Evolutionary conservation across 2,797 vertebrate species (phyloP).

Genomic region (Pangasius larnaudii): DNA sequence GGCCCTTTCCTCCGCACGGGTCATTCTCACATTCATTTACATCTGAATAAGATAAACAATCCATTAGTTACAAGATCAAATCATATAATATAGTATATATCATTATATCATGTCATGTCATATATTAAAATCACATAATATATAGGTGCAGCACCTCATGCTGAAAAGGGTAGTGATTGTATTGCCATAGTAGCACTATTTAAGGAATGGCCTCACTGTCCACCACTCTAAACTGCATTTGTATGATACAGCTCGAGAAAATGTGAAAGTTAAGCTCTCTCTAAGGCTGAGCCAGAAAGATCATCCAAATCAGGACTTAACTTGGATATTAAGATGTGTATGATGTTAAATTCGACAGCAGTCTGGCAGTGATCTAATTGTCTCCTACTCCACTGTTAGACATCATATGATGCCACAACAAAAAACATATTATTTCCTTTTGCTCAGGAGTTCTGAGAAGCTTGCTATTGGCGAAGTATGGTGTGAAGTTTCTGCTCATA

Average conservation of each 20-base stretch:
- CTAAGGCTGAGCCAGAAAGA: slow-evolving; percentile 48
- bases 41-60: slow-evolving; percentile 71
- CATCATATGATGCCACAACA: slow-evolving; percentile 62
- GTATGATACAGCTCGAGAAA: slow-evolving; percentile 22
- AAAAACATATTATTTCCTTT: slow-evolving; percentile 27
- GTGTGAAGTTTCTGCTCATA: background rate
- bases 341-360: slow-evolving; percentile 64
- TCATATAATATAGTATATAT: background rate
- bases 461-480: background rate
- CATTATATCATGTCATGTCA: background rate
- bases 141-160: background rate
- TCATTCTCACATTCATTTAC: slow-evolving; percentile 86
- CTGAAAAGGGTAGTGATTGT: background rate
- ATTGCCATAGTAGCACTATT: background rate
- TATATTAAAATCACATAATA: slow-evolving; percentile 2
- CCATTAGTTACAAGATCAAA: background rate
- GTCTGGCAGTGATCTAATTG: slow-evolving; percentile 66
- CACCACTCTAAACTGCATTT: slow-evolving; percentile 6
- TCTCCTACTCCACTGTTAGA: slow-evolving; percentile 63
- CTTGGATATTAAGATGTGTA: slow-evolving; percentile 53
- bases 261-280: slow-evolving; percentile 33
- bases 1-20: slow-evolving; percentile 85
- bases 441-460: background rate
- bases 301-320: slow-evolving; percentile 57
- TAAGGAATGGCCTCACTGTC: slow-evolving; percentile 22